Evolutionary conservation across 1,140 invertebrate genomes (phyloP), one percentile per base, ranked within the genome.

Genomic region (Drosophila bocqueti): DNA sequence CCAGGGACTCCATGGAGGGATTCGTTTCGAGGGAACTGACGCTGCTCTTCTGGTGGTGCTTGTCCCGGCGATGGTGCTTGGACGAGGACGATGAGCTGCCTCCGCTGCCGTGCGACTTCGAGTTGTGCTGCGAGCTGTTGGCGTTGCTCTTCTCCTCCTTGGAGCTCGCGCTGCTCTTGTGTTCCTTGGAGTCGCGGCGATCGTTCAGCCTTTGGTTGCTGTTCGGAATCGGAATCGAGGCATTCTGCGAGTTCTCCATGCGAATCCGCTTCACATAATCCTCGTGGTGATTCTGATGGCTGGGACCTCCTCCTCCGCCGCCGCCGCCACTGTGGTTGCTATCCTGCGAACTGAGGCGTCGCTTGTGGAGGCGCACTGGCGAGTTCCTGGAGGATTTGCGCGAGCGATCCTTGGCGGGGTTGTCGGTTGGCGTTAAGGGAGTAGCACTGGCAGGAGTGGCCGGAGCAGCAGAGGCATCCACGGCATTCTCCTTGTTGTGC

Each of bases 341-440:
- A 68, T 97, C 97, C 83, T 97, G 96, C 2, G 96, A 96, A 52
- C 96, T 97, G 65, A 96, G 95, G 57, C 96, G 94, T 46, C 97
- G 94, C 92, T 97, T 97, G 36, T 95, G 94, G 38, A 95, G 94
- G 43, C 95, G 94, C 18, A 95, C 95, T 0, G 96, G 95, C 49
- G 96, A 94, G 91, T 95, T 95, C 1, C 89, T 66, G 6, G 91
- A 92, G 1, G 89, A 81, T 29, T 92, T 92, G 0, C 89, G 66
- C 1, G 77, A 83, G 8, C 89, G 89, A 24, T 91, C 76, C 26
- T 92, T 92, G 34, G 57, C 52, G 29, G 50, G 10, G 29, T 38
- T 50, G 15, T 75, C 49, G 7, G 66, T 24, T 18, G 66, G n/a
- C 21, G 66, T 77, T 24, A 59, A 5, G 38, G 62, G 47, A 34